These are phyloP conservation scores for Operophtera brumata DNA, from an alignment of 2,888 invertebrate species.

Conservation along the genomic window DNA sequence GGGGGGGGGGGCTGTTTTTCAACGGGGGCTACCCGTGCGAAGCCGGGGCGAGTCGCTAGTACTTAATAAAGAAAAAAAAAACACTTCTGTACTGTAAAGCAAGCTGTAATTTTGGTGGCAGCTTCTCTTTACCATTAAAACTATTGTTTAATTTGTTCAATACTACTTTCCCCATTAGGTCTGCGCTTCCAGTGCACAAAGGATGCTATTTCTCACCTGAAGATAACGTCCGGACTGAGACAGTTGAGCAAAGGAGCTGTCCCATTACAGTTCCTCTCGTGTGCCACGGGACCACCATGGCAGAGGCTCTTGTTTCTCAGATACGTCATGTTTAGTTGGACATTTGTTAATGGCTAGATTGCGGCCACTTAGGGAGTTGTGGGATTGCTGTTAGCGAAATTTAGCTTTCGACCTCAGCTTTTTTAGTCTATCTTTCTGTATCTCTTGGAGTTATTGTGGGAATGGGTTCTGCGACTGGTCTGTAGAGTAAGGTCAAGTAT, in stretches of 20 bases:
- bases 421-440: conserved; percentile 2
- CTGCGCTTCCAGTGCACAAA: conserved; percentile 56
- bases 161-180: conserved; percentile 35
- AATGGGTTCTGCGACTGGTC: neutral
- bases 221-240: conserved; percentile 67
- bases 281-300: conserved; percentile 65
- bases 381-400: conserved; percentile 18
- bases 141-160: conserved; percentile 3
- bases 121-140: too few relatives aligned
- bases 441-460: conserved; percentile 1
- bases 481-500: too few relatives aligned
- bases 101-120: too few relatives aligned
- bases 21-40: too few relatives aligned
- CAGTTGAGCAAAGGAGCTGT: conserved; percentile 68
- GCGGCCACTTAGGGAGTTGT: conserved; percentile 20
- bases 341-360: conserved; percentile 72
- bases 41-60: too few relatives aligned
- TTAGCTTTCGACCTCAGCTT: conserved; percentile 21
- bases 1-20: too few relatives aligned
- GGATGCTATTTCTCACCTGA: conserved; percentile 68
- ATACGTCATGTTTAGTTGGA: conserved; percentile 60
- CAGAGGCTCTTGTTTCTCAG: conserved; percentile 58
- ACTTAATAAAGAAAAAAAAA: too few relatives aligned
- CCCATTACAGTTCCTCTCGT: conserved; percentile 67
- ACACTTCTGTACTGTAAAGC: too few relatives aligned